Evolutionary conservation across 2,888 invertebrate genomes (phyloP).

Genomic region (Mythimna ferrago): DNA sequence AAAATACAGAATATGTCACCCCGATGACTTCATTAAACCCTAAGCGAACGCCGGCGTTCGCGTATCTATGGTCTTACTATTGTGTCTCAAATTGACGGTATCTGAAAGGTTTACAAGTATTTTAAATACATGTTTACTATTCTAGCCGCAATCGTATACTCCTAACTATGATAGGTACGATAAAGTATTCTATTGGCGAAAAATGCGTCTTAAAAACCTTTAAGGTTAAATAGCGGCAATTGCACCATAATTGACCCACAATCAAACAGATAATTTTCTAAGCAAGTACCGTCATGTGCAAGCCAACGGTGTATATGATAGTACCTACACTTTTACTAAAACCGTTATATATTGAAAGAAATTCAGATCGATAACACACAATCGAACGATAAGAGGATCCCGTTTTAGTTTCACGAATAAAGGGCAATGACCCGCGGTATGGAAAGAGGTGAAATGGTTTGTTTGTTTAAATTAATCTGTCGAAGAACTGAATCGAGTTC

Average conservation of each 20-base stretch:
- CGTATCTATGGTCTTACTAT: too few species aligned
- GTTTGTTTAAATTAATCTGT: background rate
- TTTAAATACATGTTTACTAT: too few species aligned
- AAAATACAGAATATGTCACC: too few species aligned
- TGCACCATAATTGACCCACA: background rate
- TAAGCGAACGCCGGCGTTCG: too few species aligned
- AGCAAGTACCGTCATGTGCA: background rate
- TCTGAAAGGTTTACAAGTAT: too few species aligned
- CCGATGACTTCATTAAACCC: too few species aligned
- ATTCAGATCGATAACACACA: slow-evolving; percentile 50
- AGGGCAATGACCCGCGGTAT: slow-evolving; percentile 33
- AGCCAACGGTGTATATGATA: slow-evolving; percentile 3
- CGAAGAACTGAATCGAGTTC: background rate
- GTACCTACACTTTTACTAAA: slow-evolving; percentile 22
- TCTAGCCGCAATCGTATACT: too few species aligned
- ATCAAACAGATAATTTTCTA: background rate
- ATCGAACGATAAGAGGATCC: slow-evolving; percentile 39
- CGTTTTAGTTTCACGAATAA: slow-evolving; percentile 38
- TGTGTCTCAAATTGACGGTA: too few species aligned
- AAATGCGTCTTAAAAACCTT: too few species aligned
- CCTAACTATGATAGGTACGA: too few species aligned
- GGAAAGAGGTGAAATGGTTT: background rate
- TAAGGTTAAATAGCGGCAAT: background rate
- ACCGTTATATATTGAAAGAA: slow-evolving; percentile 40
- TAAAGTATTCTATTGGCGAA: too few species aligned